Evolutionary conservation across 2,113 vertebrate species (phyloP).

Genomic region (Bubo blakistoni): DNA sequence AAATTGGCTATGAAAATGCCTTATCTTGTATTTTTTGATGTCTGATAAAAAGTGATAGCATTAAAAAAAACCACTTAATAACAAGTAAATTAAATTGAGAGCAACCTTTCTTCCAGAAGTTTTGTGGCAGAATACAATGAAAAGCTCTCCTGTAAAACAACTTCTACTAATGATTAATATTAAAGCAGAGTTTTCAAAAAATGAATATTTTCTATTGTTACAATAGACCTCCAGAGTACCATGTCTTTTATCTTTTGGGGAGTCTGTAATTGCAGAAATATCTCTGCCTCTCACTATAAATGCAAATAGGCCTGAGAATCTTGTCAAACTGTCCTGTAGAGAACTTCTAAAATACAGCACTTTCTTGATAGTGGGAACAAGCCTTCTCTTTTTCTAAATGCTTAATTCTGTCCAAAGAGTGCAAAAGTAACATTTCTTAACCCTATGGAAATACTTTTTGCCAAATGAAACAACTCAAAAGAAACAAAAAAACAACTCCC

Average conservation of each 20-base stretch:
- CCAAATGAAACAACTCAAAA: background rate
- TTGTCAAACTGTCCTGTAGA: background rate
- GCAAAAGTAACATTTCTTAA: background rate
- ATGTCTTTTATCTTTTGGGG: background rate
- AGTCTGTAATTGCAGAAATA: background rate
- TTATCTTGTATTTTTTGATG: constrained; percentile 18
- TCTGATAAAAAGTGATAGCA: background rate
- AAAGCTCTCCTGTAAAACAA: background rate
- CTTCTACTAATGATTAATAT: background rate
- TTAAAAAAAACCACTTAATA: background rate
- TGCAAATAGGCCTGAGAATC: background rate
- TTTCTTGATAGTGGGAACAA: background rate
- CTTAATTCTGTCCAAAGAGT: constrained; percentile 8
- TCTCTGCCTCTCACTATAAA: background rate
- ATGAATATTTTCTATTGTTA: background rate
- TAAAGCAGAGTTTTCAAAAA: background rate
- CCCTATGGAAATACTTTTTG: background rate
- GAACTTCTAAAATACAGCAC: background rate
- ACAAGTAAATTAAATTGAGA: background rate
- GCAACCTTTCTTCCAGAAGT: background rate
- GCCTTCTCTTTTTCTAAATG: background rate
- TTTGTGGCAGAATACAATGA: background rate
- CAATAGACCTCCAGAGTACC: background rate
- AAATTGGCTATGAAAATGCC: constrained; percentile 17
- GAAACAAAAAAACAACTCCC: background rate